These are phyloP conservation scores for Bothrops jararaca DNA, from an alignment of 2,113 vertebrate species.

Conservation along the genomic window DNA sequence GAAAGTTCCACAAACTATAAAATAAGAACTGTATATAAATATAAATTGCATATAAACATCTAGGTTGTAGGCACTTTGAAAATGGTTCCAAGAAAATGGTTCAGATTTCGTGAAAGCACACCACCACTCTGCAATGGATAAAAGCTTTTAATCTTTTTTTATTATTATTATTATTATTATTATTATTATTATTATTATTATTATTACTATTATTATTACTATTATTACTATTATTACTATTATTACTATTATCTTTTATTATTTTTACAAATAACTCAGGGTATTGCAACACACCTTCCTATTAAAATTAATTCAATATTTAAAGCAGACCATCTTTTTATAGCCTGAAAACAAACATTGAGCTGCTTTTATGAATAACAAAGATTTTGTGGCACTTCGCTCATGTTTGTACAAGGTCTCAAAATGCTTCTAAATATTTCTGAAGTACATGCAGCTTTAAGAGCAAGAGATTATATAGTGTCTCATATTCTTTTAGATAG, in stretches of 20 bases:
- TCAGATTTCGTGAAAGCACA: not conserved
- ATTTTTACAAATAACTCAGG: too few relatives aligned
- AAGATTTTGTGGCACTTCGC: not conserved
- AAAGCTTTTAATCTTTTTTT: not conserved
- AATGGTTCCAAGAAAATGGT: not conserved
- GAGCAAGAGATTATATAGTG: not conserved
- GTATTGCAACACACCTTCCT: too few relatives aligned
- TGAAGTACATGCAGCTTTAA: not conserved
- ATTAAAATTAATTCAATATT: not conserved
- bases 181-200: too few relatives aligned
- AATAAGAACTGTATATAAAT: not conserved
- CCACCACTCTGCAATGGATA: not conserved
- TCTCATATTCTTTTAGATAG: not conserved
- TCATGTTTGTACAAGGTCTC: not conserved
- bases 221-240: too few relatives aligned
- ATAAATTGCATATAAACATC: too few relatives aligned
- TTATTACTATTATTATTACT: accelerated
- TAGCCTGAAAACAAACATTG: not conserved
- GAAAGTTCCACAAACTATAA: not conserved
- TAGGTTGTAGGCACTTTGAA: not conserved
- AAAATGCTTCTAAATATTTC: not conserved
- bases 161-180: too few relatives aligned
- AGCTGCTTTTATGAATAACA: not conserved
- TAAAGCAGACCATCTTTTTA: not conserved
- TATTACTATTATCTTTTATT: too few relatives aligned